Evolutionary conservation across 2,113 vertebrate species (phyloP).

Genomic region (Harpagus bidentatus): DNA sequence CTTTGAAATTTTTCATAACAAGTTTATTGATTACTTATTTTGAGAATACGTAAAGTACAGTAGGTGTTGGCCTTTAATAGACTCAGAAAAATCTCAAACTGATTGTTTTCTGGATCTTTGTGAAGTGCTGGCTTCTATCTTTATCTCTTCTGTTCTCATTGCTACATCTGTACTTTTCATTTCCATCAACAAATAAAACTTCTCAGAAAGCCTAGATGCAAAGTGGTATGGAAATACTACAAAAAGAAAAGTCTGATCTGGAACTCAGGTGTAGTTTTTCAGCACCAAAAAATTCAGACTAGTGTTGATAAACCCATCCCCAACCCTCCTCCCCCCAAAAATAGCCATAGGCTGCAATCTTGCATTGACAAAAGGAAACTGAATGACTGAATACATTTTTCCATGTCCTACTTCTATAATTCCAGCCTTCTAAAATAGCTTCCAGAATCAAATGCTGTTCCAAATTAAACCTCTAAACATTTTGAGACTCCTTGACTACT

Average conservation of each 20-base stretch:
- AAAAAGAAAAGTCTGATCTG: not conserved
- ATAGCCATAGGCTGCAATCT: not conserved
- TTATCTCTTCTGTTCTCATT: not conserved
- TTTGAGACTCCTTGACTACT: not conserved
- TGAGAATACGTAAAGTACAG: not conserved
- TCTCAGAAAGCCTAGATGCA: not conserved
- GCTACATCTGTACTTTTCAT: not conserved
- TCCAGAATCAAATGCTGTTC: not conserved
- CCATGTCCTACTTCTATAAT: not conserved
- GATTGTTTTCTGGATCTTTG: not conserved
- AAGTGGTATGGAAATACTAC: not conserved
- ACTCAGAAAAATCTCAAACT: not conserved
- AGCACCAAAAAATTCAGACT: not conserved
- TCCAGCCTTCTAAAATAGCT: not conserved
- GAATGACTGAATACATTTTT: not conserved
- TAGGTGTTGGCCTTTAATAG: not conserved
- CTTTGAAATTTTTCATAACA: not conserved
- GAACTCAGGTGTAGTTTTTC: not conserved
- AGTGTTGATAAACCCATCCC: not conserved
- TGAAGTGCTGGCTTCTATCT: not conserved
- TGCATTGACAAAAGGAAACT: not conserved
- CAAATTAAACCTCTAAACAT: not conserved
- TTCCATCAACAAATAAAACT: not conserved
- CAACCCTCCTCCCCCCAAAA: accelerated
- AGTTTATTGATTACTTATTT: not conserved